Evolutionary conservation across 92 coral and sea anemone genomes (phyloP), one percentile per base, ranked within the genome.

Genomic region (Paramuricea clavata): DNA sequence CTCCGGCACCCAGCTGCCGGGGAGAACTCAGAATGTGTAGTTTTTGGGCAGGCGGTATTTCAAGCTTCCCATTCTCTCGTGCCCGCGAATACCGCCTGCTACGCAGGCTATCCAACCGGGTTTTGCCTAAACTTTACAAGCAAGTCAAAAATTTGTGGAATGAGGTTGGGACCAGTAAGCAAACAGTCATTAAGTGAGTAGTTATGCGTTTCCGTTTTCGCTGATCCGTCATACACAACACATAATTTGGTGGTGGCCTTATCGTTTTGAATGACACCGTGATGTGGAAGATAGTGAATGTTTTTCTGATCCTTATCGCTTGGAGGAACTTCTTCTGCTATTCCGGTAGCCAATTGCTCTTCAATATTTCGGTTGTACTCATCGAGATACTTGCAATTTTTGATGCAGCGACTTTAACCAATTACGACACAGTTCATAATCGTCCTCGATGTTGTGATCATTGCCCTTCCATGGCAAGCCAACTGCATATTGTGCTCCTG

Each of bases 111-210:
- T n/a, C n/a, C n/a, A n/a, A n/a, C 41, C 3, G 42, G 36, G 69
- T 88, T 57, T 33, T 52, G n/a, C 49, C 92, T 33, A 31, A 91
- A 91, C 39, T 52, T 86, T 15, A 78, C 60, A 1, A 90, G 74
- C 23, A 74, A 57, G 69, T 81, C 87, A 74, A 90, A 80, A 5
- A 90, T 39, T 26, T 90, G 90, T 34, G 87, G 90, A 31, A 90
- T 85, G 73, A 77, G 76, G 81, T 90, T 90, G 17, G 86, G 87
- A 9, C 89, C 92, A 0, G 83, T 50, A 22, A 33, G 61, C 72
- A 89, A 77, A 64, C 88, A 74, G 74, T 89, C 89, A 16, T 89
- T 84, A 16, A 89, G 25, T 8, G 93, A 90, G 26, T 49, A 34
- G 30, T 90, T 69, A 9, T 82, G 75, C 21, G 75, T 9, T 26